These are phyloP conservation scores for Carcina quercana DNA, from an alignment of 2,888 invertebrate species.

Conservation along the genomic window DNA sequence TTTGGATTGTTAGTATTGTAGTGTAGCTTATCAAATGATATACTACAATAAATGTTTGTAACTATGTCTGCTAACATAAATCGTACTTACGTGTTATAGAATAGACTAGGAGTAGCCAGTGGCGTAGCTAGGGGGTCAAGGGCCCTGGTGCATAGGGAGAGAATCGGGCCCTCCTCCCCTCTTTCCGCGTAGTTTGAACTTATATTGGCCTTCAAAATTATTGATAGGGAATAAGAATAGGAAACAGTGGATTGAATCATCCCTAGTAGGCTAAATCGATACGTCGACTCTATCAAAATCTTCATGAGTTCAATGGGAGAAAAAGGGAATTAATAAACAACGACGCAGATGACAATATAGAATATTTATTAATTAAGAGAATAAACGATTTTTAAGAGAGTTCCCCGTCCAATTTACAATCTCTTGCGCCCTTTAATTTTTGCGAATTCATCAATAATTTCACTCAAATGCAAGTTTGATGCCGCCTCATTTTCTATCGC, in stretches of 20 bases:
- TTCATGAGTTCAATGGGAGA: no score
- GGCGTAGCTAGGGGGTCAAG: conserved; percentile 1
- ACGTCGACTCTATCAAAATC: not conserved
- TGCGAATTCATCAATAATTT: conserved; percentile 15
- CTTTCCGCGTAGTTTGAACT: conserved; percentile 1
- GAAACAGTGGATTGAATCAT: not conserved
- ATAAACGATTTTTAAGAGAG: not conserved
- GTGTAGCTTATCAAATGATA: no score
- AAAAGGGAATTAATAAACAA: no score
- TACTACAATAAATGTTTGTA: no score
- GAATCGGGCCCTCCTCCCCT: conserved; percentile 1
- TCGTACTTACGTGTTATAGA: no score
- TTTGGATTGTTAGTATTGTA: no score
- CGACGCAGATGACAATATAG: not conserved
- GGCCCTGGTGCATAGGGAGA: conserved; percentile 1
- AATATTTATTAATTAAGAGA: not conserved
- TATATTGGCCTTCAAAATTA: conserved; percentile 1
- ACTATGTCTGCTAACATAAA: no score
- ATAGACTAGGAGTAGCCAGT: no score
- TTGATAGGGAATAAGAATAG: not conserved
- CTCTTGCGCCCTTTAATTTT: conserved; percentile 11
- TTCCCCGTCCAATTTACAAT: conserved; percentile 4
- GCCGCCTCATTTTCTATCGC: conserved; percentile 13
- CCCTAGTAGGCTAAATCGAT: not conserved
- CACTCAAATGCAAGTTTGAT: conserved; percentile 15